Evolutionary conservation across 2,113 vertebrate genomes (phyloP).

Genomic region (Rhea americana): DNA sequence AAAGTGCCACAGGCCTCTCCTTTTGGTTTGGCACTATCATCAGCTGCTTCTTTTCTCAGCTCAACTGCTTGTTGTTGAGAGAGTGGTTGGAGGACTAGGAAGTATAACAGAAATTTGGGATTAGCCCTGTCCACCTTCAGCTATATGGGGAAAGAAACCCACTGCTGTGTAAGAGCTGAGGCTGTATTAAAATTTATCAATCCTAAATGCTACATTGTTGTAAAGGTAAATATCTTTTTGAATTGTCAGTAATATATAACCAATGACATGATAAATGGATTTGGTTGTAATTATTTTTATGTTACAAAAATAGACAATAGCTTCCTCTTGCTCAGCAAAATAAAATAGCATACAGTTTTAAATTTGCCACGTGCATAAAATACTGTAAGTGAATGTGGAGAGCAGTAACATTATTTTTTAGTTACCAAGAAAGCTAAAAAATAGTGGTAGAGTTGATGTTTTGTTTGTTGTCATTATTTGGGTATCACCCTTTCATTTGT

Average conservation of each 20-base stretch:
- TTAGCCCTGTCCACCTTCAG: not conserved
- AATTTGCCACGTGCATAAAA: not conserved
- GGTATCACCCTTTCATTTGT: not conserved
- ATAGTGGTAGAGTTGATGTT: not conserved
- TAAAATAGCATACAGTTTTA: not conserved
- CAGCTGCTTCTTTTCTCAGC: not conserved
- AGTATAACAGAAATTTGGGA: not conserved
- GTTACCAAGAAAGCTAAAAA: not conserved
- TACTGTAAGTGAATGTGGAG: not conserved
- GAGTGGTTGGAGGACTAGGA: not conserved
- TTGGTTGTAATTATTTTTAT: not conserved
- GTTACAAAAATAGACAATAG: not conserved
- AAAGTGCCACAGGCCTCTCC: not conserved
- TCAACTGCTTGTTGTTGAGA: not conserved
- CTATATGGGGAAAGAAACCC: fast-evolving
- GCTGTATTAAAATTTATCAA: not conserved
- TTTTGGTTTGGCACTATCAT: not conserved
- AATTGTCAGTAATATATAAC: not conserved
- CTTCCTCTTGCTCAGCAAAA: not conserved
- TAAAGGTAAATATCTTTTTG: not conserved
- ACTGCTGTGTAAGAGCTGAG: fast-evolving
- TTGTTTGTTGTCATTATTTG: not conserved
- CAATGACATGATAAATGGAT: not conserved
- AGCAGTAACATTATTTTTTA: not conserved
- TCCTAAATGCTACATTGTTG: not conserved